phyloP scores from a whole-genome alignment of 30 jellyfish, hydroid and myxozoan genomes.

The Aurelia aurita complex sp. Pacific region DNA sequence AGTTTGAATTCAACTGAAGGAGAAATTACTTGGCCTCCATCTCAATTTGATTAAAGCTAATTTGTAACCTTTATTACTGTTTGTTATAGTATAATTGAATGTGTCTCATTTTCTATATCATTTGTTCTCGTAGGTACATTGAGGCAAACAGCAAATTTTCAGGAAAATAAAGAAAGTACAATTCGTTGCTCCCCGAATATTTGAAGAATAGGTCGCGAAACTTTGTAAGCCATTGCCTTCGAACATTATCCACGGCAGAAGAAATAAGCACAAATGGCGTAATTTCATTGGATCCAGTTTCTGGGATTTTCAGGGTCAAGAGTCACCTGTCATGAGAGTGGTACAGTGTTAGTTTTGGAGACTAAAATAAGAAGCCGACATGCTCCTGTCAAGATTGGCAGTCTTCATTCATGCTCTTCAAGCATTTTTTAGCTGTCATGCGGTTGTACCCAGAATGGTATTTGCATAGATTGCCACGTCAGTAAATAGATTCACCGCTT shows the following conservation, averaged over 20 bases:
- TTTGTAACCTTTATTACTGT: not conserved
- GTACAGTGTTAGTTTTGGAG: slow-evolving; percentile 23
- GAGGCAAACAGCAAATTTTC: not conserved
- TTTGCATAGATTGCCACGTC: not conserved
- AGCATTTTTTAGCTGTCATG: no score
- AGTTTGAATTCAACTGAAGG: no score
- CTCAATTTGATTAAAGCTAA: not conserved
- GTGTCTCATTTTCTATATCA: no score
- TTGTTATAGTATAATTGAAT: not conserved
- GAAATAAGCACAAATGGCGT: not conserved
- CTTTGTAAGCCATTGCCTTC: slow-evolving; percentile 11
- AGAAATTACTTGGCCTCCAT: no score
- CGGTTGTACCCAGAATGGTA: not conserved
- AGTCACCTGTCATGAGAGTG: slow-evolving; percentile 12
- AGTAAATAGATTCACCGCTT: not conserved
- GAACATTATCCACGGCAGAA: not conserved
- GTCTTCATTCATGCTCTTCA: slow-evolving; percentile 4
- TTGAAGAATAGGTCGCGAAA: slow-evolving; percentile 17
- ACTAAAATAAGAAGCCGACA: not conserved
- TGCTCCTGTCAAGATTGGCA: slow-evolving; percentile 33
- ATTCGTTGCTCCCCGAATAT: slow-evolving; percentile 7
- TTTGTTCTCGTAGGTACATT: not conserved
- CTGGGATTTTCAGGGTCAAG: slow-evolving; percentile 9
- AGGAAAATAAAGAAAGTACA: slow-evolving; percentile 16
- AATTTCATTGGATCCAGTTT: slow-evolving; percentile 8